Evolutionary conservation across 1,140 invertebrate species (phyloP), one percentile per base, ranked within the genome.

Genomic region (Diorhabda elongata): DNA sequence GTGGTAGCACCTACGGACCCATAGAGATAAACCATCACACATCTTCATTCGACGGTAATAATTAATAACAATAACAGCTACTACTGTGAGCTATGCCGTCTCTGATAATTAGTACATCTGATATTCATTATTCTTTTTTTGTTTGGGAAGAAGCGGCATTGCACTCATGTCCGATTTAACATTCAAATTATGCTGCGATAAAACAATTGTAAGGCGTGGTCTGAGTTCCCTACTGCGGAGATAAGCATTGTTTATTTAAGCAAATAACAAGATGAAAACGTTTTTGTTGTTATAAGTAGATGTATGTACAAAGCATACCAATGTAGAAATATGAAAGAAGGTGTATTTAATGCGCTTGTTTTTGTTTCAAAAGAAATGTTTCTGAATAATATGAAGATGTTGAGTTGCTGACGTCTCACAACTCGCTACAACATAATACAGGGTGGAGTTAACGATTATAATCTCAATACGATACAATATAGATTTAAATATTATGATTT

Each of bases 181-280:
- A 52, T 52, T 52, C 47, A 52, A 52, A 52, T 52, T 52, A 52
- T 52, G 47, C 47, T 52, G 47, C 47, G 47, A 52, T 6, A 52
- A 52, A 52, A 52, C 47, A 52, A 52, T 52, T 52, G 47, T 52
- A 52, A 52, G 47, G 47, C 47, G 47, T 52, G 47, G 47, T n/a
- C 47, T 52, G 3, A 8, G 47, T 52, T 52, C 47, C 47, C 47
- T 52, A 52, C 47, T 52, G 47, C 47, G 47, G 47, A 52, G 47
- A 52, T 52, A 52, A 52, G 3, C 47, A 8, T 52, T 52, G 47
- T 52, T 52, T 52, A n/a, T 52, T 52, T 52, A 52, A 52, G 47
- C 47, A 52, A 52, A 52, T 52, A 52, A 52, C 47, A 52, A 52
- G 47, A 52, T 52, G 47, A 52, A 52, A 52, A 52, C 47, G 47